Evolutionary conservation across 2,888 invertebrate genomes (phyloP), one percentile per base, ranked within the genome.

Genomic region (Eristalinus aeneus): DNA sequence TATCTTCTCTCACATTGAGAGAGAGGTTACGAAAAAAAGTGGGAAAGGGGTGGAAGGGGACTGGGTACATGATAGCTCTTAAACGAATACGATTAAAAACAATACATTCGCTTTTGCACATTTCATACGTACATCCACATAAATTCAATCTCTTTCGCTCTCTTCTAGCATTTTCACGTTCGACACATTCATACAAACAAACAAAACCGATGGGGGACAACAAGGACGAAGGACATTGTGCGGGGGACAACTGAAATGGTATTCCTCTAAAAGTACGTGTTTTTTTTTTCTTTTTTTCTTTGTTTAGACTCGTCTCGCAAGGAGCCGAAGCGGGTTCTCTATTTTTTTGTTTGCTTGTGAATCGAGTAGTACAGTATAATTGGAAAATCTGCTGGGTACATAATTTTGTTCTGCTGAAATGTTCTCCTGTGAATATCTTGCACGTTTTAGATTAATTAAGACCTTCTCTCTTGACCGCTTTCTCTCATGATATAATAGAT

Each of bases 181-280:
- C 16, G 46, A 16, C 46, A 60, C 77, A 78, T 72, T 78, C 78
- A 78, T 71, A 72, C 78, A 71, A 72, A 65, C 16, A 23, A 54
- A 63, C 32, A 32, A 36, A 69, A 72, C 5, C 22, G 27, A 5
- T 2, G 32, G 36, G 34, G 22, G 54, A 56, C 4, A 12, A 53
- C 36, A 10, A 69, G 23, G n/a, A 39, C 31, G 65, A 67, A 20
- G 16, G n/a, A 39, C 36, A 60, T 16, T n/a, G 32, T 58, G 27
- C 31, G 58, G 31, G 22, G 16, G 67, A 73, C 11, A n/a, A 74
- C 10, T 32, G 58, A 67, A 22, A 60, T 16, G 46, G 32, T 23
- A 10, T 31, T 27, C 23, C 23, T 46, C 2, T 5, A 39, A n/a
- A n/a, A 12, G 4, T 3, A 39, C 12, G 27, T 27, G 27, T 27